These are phyloP conservation scores for Cheilosia grossa DNA, from an alignment of 2,888 invertebrate species.

Conservation along the genomic window DNA sequence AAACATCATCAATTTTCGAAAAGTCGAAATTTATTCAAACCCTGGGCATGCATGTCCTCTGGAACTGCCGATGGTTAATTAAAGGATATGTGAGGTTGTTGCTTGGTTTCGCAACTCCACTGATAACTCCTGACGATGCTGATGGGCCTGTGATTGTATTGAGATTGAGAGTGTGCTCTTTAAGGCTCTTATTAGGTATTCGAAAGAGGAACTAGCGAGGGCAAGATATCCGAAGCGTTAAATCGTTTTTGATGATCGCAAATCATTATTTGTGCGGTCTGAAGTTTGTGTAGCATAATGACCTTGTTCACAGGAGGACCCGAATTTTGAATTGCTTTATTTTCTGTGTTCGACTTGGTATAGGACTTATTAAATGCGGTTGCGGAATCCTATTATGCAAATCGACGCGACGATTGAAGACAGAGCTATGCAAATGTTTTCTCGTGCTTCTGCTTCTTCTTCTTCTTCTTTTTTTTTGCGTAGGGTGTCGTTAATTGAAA, in stretches of 20 bases:
- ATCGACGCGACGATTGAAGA: constrained; percentile 42
- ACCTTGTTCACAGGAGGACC: constrained; percentile 71
- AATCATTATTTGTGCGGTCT: constrained; percentile 56
- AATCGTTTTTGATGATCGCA: constrained; percentile 63
- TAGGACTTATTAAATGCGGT: constrained; percentile 50
- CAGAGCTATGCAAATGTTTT: constrained; percentile 64
- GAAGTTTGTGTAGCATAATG: constrained; percentile 64
- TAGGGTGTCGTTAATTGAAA: constrained; percentile 73
- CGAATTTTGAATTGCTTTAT: constrained; percentile 39
- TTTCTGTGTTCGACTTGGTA: constrained; percentile 6
- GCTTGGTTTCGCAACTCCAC: constrained; percentile 21
- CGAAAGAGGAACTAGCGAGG: not conserved
- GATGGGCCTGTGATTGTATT: constrained; percentile 8
- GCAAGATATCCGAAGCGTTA: constrained; percentile 19
- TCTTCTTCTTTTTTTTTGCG: constrained; percentile 27
- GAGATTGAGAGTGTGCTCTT: constrained; percentile 18
- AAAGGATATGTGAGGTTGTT: constrained; percentile 62
- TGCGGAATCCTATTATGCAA: constrained; percentile 70
- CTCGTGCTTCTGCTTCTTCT: constrained; percentile 27
- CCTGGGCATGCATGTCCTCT: constrained; percentile 42
- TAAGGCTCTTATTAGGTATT: constrained; percentile 36
- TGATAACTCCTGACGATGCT: constrained; percentile 26
- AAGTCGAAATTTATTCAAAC: constrained; percentile 72
- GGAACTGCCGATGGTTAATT: constrained; percentile 66
- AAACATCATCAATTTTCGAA: constrained; percentile 72